A percentile compares a stretch with the other conserved stretches of the same genome.
phyloP scores from a whole-genome alignment of 2,113 vertebrate species.

The Entomyzon cyanotis region DNA sequence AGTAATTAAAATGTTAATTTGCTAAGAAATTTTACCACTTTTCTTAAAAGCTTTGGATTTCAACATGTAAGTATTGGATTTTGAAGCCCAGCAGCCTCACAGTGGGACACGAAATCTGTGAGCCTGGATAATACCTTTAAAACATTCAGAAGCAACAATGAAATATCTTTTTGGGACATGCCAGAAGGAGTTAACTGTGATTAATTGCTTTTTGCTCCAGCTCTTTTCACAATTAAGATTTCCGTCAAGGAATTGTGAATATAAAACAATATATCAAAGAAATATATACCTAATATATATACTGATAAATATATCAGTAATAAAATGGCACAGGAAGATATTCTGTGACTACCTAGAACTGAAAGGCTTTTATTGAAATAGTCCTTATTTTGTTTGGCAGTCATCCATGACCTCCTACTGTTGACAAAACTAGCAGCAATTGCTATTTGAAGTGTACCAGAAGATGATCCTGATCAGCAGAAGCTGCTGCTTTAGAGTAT shows the following conservation, averaged over 20 bases:
- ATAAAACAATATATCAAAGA: conserved; percentile 62
- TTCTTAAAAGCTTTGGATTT: conserved; percentile 33
- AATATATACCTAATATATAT: conserved; percentile 49
- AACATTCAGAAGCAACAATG: conserved; percentile 36
- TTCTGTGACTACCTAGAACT: conserved; percentile 50
- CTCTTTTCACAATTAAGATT: conserved; percentile 65
- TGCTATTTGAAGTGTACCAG: conserved; percentile 70
- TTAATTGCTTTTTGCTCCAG: conserved; percentile 47
- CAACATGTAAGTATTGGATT: conserved; percentile 22
- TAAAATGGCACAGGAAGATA: conserved; percentile 61
- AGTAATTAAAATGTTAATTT: conserved; percentile 52
- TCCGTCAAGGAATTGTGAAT: conserved; percentile 54
- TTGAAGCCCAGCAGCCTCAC: conserved; percentile 45
- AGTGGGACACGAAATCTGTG: conserved; percentile 36
- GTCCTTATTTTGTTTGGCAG: conserved; percentile 76
- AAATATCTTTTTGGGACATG: conserved; percentile 28
- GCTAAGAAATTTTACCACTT: neutral
- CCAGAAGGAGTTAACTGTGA: conserved; percentile 55
- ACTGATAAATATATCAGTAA: neutral
- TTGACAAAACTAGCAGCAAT: conserved; percentile 75
- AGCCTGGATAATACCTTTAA: conserved; percentile 56
- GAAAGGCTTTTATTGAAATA: conserved; percentile 71
- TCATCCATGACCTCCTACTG: conserved; percentile 75
- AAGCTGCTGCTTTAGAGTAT: conserved; percentile 60
- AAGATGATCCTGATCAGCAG: conserved; percentile 66